Evolutionary conservation across 2,797 vertebrate genomes (phyloP), one percentile per base, ranked within the genome.

Genomic region (Girardinus metallicus): DNA sequence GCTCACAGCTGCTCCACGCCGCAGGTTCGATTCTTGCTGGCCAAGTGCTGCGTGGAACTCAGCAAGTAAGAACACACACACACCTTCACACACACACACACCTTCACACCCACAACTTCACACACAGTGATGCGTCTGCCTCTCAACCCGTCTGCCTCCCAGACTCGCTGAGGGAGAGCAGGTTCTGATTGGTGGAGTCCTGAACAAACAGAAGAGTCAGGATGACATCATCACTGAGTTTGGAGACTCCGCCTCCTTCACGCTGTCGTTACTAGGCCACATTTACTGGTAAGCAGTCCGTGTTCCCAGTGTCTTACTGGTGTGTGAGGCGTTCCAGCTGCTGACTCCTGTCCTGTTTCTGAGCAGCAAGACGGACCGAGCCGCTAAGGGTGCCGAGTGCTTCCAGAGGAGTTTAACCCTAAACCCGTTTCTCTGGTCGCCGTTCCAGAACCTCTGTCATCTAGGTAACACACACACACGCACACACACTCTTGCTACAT

Each of bases 361-460:
- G 85, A 86, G 78, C 95, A 99, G 98, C 95, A 99, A 99, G 95
- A 99, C 98, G 75, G 98, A 99, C 92, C 97, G 98, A 83, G 96
- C 97, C 91, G 96, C 97, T 93, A 99, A 98, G 97, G 98, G 98
- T 91, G 97, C 98, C 7, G 98, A 99, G 95, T 99, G 98, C 97
- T 99, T 98, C 95, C 98, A 98, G 96, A 98, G 96, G 95, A 99
- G 98, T 97, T 96, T 99, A 95, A 97, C 96, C 88, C 97, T 99
- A 94, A 99, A 99, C 93, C 98, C 98, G 80, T 99, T 99, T 91
- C 97, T 99, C 85, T 99, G 98, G 98, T 98, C 98, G 64, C 97
- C 98, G 41, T 99, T 99, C 92, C 98, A 99, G 92, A 97, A 96
- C 13, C 96, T 99, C 60, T 99, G 98, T 97, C 98, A 99, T 95